Evolutionary conservation across 1,140 invertebrate species (phyloP), one percentile per base, ranked within the genome.

Genomic region (Aphelinus certus): DNA sequence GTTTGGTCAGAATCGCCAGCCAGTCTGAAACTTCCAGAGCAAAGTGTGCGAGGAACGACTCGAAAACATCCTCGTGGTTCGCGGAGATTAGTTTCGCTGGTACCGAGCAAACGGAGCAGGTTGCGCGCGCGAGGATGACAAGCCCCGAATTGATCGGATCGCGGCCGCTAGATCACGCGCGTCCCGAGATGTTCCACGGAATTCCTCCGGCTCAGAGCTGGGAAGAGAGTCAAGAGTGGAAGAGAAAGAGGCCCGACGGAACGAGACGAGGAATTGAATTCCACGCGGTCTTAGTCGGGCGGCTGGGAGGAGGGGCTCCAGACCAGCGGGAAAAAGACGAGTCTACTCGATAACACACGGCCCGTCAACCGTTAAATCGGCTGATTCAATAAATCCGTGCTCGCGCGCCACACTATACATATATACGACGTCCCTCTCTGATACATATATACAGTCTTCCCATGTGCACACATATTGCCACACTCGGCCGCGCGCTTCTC

Each of bases 321-420:
- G 49, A n/a, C 2, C 4, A n/a, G 62, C 3, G 7, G 48, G 48
- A 49, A n/a, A 42, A 45, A 53, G 49, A 61, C 49, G 9, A 7
- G 61, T n/a, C 9, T 56, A 53, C 57, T 61, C 72, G 57, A 68
- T 73, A 73, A 73, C 48, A 62, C 65, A 61, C 57, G 47, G 48
- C 58, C 81, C 79, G 79, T 84, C 81, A 84, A 80, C 82, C 79
- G 82, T 84, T 86, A 85, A 86, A 85, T 86, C 83, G 81, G 79
- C 78, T 87, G 86, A 88, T 87, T 87, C 84, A 87, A 88, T 88
- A 88, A 87, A 87, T 88, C 86, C 83, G 84, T 85, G 85, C 83
- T 79, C 63, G 76, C 78, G 79, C 80, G 80, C 77, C 79, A 79
- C 26, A 26, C 26, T 26, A 26, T 26, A 26, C 26, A 26, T 26